Conservation (phyloP, 2,888 invertebrate genomes). For the Lampropteryx suffumata region DNA sequence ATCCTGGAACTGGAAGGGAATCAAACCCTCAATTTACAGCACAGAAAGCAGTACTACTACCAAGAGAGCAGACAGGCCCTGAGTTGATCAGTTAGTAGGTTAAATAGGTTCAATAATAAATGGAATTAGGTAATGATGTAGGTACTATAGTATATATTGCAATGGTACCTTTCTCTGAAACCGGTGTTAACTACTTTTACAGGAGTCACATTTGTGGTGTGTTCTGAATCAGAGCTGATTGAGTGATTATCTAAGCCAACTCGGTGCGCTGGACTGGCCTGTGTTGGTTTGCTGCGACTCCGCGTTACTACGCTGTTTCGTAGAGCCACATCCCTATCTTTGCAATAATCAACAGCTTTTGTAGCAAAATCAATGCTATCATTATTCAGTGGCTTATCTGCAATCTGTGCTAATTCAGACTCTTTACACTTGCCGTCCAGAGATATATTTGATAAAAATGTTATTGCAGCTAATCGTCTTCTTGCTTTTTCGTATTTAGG, state of each 20-base stretch:
- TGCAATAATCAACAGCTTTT: slow-evolving; percentile 48
- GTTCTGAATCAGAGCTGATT: slow-evolving; percentile 89
- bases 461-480: slow-evolving; percentile 94
- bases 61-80: no score
- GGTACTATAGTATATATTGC: no score
- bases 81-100: no score
- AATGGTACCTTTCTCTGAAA: slow-evolving; percentile 86
- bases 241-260: slow-evolving; percentile 80
- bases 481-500: slow-evolving; percentile 86
- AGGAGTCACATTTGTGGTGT: slow-evolving; percentile 85
- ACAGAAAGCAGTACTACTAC: no score
- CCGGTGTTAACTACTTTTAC: slow-evolving; percentile 75
- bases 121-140: no score
- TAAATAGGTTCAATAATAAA: no score
- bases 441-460: slow-evolving; percentile 97
- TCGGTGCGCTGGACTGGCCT: slow-evolving; percentile 64
- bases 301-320: slow-evolving; percentile 58
- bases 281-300: slow-evolving; percentile 58
- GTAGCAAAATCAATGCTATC: slow-evolving; percentile 51
- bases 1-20: no score
- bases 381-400: slow-evolving; percentile 49
- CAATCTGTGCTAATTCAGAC: slow-evolving; percentile 71
- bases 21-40: no score
- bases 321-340: slow-evolving; percentile 49
- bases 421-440: slow-evolving; percentile 94